A percentile compares a stretch with the other conserved stretches of the same genome.
Conservation (phyloP, 2,113 vertebrate species). For the Chinchilla lanigera region DNA sequence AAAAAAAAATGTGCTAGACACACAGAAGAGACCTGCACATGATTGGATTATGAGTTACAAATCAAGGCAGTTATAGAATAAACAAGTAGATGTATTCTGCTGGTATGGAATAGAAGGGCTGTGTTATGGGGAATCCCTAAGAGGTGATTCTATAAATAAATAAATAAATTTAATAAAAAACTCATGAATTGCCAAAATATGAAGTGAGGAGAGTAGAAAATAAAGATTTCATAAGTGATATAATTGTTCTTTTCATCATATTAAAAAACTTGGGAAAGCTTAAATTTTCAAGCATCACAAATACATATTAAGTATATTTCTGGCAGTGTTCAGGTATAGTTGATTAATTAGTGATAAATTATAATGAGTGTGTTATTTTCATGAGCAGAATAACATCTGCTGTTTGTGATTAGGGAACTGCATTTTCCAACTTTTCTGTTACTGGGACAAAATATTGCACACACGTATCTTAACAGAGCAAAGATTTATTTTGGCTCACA, state of each 20-base stretch:
- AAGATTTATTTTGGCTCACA: background rate
- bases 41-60: background rate
- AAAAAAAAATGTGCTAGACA: background rate
- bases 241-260: background rate
- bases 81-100: background rate
- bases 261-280: background rate
- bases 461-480: background rate
- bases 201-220: background rate
- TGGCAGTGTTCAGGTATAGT: background rate
- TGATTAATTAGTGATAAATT: background rate
- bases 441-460: background rate
- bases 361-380: background rate
- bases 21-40: accelerated
- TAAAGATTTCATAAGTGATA: background rate
- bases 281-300: background rate
- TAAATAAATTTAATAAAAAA: background rate
- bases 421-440: background rate
- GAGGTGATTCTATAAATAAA: background rate
- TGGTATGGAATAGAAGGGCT: background rate
- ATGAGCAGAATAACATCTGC: too few species aligned
- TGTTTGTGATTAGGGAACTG: background rate
- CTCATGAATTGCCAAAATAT: background rate
- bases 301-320: background rate
- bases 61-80: background rate
- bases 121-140: accelerated